A percentile compares a stretch with the other conserved stretches of the same genome.
phyloP scores from a whole-genome alignment of 2,888 invertebrate genomes.

The Coelogynopora nodosa region DNA sequence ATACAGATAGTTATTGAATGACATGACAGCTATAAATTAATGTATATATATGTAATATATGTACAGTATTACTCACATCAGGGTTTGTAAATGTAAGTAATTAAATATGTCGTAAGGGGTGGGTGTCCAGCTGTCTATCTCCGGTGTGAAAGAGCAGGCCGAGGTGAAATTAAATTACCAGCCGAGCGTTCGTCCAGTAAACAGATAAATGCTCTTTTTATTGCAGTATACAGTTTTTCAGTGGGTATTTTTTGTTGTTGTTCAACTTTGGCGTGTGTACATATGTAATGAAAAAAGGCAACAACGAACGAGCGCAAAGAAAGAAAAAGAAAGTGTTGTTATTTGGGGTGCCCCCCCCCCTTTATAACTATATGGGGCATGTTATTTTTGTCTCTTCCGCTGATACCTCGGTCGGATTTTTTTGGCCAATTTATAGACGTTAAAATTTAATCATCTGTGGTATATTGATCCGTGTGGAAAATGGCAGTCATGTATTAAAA shows the following conservation, averaged over 20 bases:
- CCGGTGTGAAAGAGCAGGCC: not conserved
- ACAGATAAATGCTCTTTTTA: not conserved
- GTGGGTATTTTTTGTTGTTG: not conserved
- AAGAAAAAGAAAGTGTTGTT: not conserved
- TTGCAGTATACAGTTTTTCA: not conserved
- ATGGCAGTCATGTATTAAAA: conserved; percentile 28
- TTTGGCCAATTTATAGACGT: conserved; percentile 26
- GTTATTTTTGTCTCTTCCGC: not conserved
- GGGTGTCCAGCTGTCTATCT: conserved; percentile 12
- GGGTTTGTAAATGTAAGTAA: too few relatives aligned
- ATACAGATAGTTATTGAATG: too few relatives aligned
- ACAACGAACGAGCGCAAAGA: not conserved
- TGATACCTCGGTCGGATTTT: conserved; percentile 3
- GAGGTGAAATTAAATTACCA: conserved; percentile 25
- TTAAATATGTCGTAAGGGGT: not conserved
- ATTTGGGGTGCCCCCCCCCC: not conserved
- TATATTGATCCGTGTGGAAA: not conserved
- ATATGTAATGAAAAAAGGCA: not conserved
- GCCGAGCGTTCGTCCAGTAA: conserved; percentile 3
- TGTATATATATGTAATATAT: too few relatives aligned
- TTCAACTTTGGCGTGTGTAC: not conserved
- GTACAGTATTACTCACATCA: too few relatives aligned
- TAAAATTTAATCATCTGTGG: conserved; percentile 19
- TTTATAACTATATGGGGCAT: not conserved
- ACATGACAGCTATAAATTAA: too few relatives aligned